Percentiles rank a stretch among this genome's conserved stretches.
Evolutionary conservation across 1,140 invertebrate species (phyloP).

Genomic region (Gyrodactylus salaris): DNA sequence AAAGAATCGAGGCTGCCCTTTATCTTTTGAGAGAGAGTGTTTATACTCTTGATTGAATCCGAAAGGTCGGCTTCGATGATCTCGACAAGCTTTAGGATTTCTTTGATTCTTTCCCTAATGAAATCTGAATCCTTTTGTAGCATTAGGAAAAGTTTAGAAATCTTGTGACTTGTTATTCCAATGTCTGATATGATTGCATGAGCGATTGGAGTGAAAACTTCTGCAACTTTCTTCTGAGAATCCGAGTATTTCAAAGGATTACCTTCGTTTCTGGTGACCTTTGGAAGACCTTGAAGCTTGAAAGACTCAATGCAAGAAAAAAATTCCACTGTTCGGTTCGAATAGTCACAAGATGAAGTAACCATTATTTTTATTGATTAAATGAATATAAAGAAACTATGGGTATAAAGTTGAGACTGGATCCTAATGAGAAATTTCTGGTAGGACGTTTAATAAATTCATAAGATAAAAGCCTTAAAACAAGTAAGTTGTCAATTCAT

Average conservation of each 20-base stretch:
- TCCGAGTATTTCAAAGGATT: neutral
- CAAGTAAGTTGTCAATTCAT: too few relatives aligned
- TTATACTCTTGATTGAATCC: neutral
- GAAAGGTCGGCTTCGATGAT: neutral
- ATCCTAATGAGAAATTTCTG: too few relatives aligned
- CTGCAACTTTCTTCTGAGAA: neutral
- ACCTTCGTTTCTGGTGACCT: neutral
- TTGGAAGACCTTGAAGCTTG: neutral
- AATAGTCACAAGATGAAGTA: neutral
- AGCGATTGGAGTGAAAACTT: neutral
- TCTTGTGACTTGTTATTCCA: neutral
- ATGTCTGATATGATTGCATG: neutral
- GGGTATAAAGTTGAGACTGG: too few relatives aligned
- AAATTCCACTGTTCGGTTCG: neutral
- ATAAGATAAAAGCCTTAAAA: too few relatives aligned
- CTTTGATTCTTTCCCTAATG: neutral
- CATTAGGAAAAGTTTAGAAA: neutral
- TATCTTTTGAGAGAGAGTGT: neutral
- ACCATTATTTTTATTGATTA: neutral
- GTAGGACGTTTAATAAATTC: too few relatives aligned
- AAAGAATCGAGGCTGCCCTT: neutral
- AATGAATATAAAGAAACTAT: too few relatives aligned
- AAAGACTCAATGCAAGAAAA: neutral
- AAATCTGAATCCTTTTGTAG: neutral
- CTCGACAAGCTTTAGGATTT: neutral